phyloP scores from a whole-genome alignment of 2,113 vertebrate genomes.

The Pandion haliaetus region DNA sequence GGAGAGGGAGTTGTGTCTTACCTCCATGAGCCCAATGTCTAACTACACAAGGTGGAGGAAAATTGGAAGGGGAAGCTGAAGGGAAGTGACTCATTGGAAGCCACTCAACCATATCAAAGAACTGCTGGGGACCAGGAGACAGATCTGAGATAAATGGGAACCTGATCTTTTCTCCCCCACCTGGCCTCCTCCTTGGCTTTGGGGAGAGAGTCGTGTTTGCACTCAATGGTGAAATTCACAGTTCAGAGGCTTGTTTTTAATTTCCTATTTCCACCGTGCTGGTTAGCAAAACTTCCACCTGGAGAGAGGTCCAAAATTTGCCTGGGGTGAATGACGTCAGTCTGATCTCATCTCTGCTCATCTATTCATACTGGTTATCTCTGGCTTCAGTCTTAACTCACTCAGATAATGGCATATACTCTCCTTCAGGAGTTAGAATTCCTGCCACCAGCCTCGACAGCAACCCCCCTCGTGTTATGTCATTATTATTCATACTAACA shows the following conservation, averaged over 20 bases:
- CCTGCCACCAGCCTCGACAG: not conserved
- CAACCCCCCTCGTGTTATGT: not conserved
- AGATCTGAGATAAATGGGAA: conserved; percentile 39
- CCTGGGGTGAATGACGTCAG: conserved; percentile 48
- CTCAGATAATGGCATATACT: not conserved
- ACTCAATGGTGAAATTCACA: conserved; percentile 15
- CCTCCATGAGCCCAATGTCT: not conserved
- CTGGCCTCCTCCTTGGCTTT: conserved; percentile 18
- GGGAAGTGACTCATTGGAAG: conserved; percentile 14
- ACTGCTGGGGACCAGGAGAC: not conserved
- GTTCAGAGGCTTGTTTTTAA: conserved; percentile 39
- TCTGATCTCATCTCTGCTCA: conserved; percentile 43
- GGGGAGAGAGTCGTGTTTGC: not conserved
- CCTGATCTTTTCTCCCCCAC: not conserved
- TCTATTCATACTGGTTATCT: conserved; percentile 14
- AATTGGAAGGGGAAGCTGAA: not conserved
- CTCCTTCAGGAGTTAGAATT: not conserved
- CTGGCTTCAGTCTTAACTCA: conserved; percentile 11
- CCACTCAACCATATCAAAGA: conserved; percentile 2
- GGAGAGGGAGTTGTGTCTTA: not conserved
- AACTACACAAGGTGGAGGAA: not conserved
- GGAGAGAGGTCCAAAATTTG: conserved; percentile 2
- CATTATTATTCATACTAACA: not conserved
- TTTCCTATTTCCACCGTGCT: conserved; percentile 30
- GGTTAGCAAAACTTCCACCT: conserved; percentile 2